phyloP scores from a whole-genome alignment of 2,888 invertebrate species.

The Antitype chi region DNA sequence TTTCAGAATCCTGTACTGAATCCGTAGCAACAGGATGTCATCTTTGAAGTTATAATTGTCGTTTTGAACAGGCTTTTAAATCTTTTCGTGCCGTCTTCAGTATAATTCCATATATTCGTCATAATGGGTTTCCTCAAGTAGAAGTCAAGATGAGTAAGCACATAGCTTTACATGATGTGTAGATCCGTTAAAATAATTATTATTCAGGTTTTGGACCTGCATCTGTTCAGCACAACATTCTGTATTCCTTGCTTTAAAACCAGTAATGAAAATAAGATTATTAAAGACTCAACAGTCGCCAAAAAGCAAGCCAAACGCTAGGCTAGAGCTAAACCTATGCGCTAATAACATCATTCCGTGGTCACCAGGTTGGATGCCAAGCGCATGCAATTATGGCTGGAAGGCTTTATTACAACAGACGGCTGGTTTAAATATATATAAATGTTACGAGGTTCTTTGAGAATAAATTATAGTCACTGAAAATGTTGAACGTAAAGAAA shows the following conservation, averaged over 20 bases:
- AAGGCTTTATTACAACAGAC: conserved; percentile 36
- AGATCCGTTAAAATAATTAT: not conserved
- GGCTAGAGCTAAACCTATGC: conserved; percentile 27
- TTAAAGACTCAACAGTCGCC: conserved; percentile 17
- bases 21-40: no score
- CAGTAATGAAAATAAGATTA: conserved; percentile 31
- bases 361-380: conserved; percentile 54
- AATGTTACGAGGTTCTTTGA: conserved; percentile 19
- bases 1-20: no score
- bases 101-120: not conserved
- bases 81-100: not conserved
- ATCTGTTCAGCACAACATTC: not conserved
- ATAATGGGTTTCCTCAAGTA: not conserved
- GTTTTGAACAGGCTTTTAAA: not conserved
- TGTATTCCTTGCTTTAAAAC: not conserved
- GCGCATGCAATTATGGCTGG: conserved; percentile 40
- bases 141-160: not conserved
- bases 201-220: not conserved
- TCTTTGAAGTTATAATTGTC: not conserved
- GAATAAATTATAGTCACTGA: not conserved
- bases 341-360: conserved; percentile 44
- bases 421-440: conserved; percentile 27
- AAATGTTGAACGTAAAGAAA: not conserved
- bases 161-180: not conserved
- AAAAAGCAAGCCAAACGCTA: conserved; percentile 47